A percentile compares a stretch with the other conserved stretches of the same genome.
These are phyloP conservation scores for Alosa alosa DNA, from an alignment of 2,113 vertebrate species.

Conservation along the genomic window DNA sequence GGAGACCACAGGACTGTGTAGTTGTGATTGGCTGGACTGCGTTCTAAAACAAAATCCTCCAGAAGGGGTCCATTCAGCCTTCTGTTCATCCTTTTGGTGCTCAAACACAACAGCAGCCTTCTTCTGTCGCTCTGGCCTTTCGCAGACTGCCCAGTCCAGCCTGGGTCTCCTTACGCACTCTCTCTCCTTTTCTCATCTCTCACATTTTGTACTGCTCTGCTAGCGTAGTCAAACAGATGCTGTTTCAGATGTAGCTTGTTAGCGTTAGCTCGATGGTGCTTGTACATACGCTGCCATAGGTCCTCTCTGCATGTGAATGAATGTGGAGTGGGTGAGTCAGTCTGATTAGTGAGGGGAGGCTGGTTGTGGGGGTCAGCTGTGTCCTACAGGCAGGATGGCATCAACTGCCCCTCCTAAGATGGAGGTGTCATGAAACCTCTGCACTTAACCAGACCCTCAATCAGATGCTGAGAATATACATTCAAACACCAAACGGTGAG, in stretches of 20 bases:
- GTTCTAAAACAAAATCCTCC: background rate
- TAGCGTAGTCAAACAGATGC: background rate
- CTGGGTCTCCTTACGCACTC: background rate
- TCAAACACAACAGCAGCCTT: background rate
- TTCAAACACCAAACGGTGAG: background rate
- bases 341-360: background rate
- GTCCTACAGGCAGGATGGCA: background rate
- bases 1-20: background rate
- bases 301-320: background rate
- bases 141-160: background rate
- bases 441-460: background rate
- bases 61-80: too few species aligned
- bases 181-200: background rate
- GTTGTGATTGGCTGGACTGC: background rate
- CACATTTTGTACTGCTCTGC: background rate
- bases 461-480: background rate
- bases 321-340: background rate
- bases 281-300: background rate
- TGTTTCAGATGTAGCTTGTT: background rate
- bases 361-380: background rate
- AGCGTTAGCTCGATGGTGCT: background rate
- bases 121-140: background rate
- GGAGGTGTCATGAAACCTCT: background rate
- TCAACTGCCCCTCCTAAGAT: background rate
- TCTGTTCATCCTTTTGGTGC: background rate